Percentiles rank a stretch among this genome's conserved stretches.
Conservation (phyloP, 2,113 vertebrate species). For the Pseudorasbora parva region DNA sequence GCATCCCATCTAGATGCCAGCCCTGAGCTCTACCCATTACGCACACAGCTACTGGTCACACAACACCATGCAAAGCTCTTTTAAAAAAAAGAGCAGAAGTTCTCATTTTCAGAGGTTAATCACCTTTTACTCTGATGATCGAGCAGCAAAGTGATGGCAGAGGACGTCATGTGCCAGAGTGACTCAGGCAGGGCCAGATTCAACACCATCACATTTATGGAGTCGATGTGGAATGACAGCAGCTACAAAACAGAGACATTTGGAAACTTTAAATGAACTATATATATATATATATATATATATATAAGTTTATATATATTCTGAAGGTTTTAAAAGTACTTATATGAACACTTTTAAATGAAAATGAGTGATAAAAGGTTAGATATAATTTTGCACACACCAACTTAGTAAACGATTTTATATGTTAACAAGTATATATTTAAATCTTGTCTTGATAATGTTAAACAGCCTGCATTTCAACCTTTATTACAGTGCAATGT, state of each 20-base stretch:
- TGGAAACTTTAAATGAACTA: background rate
- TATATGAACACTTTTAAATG: background rate
- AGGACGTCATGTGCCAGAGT: conserved; percentile 92
- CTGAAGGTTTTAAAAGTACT: background rate
- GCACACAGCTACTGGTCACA: background rate
- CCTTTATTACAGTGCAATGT: background rate
- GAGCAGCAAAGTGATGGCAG: conserved; percentile 84
- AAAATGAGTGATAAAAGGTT: background rate
- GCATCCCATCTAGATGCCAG: background rate
- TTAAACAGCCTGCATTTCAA: background rate
- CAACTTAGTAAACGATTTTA: background rate
- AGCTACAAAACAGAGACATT: conserved; percentile 71
- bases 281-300: too few species aligned
- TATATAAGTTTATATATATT: too few species aligned
- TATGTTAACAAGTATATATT: background rate
- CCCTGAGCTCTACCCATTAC: background rate
- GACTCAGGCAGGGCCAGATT: conserved; percentile 90
- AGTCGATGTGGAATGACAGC: conserved; percentile 89
- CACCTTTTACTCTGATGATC: conserved; percentile 83
- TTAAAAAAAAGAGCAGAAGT: background rate
- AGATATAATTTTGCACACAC: background rate
- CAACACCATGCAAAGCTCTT: background rate
- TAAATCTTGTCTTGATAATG: background rate
- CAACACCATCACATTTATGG: conserved; percentile 93
- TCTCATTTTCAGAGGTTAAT: background rate